A percentile compares a stretch with the other conserved stretches of the same genome.
These are phyloP conservation scores for Girardia tigrina DNA, from an alignment of 2,888 invertebrate species.

Conservation along the genomic window DNA sequence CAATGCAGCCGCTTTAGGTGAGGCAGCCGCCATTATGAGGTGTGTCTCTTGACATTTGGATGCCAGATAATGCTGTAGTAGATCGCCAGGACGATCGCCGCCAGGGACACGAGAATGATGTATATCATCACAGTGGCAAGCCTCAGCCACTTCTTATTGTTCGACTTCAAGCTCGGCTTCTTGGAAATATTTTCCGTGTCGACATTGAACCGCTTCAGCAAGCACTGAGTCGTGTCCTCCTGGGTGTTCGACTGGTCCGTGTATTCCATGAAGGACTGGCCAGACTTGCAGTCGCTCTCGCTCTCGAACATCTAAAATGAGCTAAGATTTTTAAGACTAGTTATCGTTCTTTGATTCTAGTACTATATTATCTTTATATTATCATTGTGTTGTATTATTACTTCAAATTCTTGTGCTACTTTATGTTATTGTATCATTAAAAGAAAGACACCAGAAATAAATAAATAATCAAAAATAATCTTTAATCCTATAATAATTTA, in stretches of 20 bases:
- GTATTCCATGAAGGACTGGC: background rate
- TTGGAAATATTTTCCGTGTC: slow-evolving; percentile 17
- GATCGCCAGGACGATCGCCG: slow-evolving; percentile 76
- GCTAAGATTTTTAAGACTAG: too few species aligned
- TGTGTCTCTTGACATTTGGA: slow-evolving; percentile 51
- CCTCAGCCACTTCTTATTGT: slow-evolving; percentile 66
- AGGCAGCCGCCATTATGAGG: too few species aligned
- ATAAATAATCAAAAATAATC: too few species aligned
- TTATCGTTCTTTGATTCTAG: too few species aligned
- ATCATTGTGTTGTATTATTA: too few species aligned
- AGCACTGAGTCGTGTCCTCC: slow-evolving; percentile 5
- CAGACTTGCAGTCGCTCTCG: background rate
- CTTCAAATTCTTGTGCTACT: too few species aligned
- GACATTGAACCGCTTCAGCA: background rate
- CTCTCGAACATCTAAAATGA: background rate
- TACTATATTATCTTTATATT: too few species aligned
- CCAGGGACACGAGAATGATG: slow-evolving; percentile 78
- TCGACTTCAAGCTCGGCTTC: background rate
- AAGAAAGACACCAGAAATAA: too few species aligned
- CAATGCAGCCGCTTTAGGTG: too few species aligned
- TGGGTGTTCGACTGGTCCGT: background rate
- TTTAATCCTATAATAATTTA: too few species aligned
- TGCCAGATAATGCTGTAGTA: slow-evolving; percentile 89
- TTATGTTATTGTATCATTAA: too few species aligned
- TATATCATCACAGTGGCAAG: slow-evolving; percentile 82